Conservation (phyloP, 1,140 invertebrate species). For the Hermetia illucens region DNA sequence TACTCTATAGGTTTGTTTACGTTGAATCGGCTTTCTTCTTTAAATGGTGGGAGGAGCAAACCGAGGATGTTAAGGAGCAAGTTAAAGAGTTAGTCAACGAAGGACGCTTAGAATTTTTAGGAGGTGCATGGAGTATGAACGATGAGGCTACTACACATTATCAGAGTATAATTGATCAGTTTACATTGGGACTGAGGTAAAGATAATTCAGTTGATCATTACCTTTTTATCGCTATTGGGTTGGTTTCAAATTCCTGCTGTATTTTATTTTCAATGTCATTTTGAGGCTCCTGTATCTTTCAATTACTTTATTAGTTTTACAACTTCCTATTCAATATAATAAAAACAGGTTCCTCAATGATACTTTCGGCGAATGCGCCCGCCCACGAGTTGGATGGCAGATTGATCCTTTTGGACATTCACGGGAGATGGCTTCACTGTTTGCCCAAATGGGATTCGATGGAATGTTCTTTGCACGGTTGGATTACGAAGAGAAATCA, state of each 20-base stretch:
- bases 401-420: constrained; percentile 89
- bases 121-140: constrained; percentile 84
- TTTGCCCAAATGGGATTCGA: constrained; percentile 77
- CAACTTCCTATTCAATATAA: background rate
- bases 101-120: constrained; percentile 77
- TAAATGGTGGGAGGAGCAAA: constrained; percentile 80
- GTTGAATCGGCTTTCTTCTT: constrained; percentile 82
- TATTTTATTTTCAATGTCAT: constrained; percentile 2
- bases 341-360: constrained; percentile 37
- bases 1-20: constrained; percentile 46
- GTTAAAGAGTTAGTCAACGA: constrained; percentile 49
- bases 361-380: constrained; percentile 73
- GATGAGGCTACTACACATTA: constrained; percentile 90
- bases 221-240: constrained; percentile 2
- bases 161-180: constrained; percentile 89
- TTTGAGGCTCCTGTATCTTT: background rate
- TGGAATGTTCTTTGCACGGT: constrained; percentile 73
- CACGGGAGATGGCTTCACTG: constrained; percentile 65
- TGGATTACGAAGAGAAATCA: constrained; percentile 79
- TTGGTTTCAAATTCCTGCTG: constrained; percentile 35
- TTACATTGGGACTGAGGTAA: constrained; percentile 48
- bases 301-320: no score
- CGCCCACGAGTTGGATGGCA: constrained; percentile 77
- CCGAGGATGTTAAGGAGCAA: constrained; percentile 38
- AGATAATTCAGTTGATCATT: background rate